Percentiles rank a stretch among this genome's conserved stretches.
Evolutionary conservation across 2,113 vertebrate genomes (phyloP).

Genomic region (Phyllostomus hastatus): DNA sequence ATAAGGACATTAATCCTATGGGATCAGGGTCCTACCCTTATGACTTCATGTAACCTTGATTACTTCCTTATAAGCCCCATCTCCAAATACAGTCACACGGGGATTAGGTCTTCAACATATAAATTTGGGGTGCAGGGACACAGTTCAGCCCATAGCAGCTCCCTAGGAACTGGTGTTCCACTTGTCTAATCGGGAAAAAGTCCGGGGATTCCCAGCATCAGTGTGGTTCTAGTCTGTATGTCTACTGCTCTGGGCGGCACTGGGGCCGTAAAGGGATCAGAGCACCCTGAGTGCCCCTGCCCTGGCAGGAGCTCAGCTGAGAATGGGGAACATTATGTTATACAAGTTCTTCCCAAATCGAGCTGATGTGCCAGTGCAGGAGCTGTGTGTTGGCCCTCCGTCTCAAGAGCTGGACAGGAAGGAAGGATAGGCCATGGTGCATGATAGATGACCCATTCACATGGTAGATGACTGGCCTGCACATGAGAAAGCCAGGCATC

Average conservation of each 20-base stretch:
- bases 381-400: not conserved
- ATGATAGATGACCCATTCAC: not conserved
- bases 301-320: not conserved
- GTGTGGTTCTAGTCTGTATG: not conserved
- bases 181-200: not conserved
- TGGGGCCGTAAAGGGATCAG: not conserved
- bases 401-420: not conserved
- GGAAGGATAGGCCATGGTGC: not conserved
- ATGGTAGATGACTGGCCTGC: not conserved
- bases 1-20: not conserved
- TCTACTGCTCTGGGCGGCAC: not conserved
- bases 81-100: not conserved
- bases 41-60: not conserved
- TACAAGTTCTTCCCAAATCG: not conserved
- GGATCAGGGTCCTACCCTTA: not conserved
- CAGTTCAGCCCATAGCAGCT: not conserved
- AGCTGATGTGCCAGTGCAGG: not conserved
- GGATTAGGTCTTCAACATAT: not conserved
- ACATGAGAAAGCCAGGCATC: not conserved
- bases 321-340: not conserved
- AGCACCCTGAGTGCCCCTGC: too few species aligned
- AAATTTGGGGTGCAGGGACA: not conserved
- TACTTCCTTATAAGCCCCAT: not conserved
- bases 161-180: not conserved
- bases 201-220: not conserved